phyloP scores from a whole-genome alignment of 2,797 vertebrate genomes.

The Aselliscus stoliczkanus region DNA sequence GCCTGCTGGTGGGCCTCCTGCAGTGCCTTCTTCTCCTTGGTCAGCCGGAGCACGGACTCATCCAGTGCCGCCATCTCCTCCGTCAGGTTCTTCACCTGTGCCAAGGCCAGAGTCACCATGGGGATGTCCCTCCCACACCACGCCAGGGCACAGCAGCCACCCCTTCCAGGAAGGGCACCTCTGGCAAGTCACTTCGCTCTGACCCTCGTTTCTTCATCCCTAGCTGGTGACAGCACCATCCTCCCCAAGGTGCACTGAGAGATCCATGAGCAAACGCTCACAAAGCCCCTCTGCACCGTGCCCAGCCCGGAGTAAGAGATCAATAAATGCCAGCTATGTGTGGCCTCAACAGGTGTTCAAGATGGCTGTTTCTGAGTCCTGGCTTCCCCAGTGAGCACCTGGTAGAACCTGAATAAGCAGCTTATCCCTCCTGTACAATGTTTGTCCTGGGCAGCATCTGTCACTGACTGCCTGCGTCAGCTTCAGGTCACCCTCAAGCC shows the following conservation, averaged over 20 bases:
- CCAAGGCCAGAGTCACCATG: background rate
- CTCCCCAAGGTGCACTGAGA: background rate
- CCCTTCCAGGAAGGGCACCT: background rate
- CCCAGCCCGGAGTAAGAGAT: background rate
- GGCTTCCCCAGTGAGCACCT: background rate
- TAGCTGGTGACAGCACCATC: background rate
- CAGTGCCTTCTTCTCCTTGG: conserved; percentile 93
- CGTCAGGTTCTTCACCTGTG: conserved; percentile 93
- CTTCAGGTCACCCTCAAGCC: background rate
- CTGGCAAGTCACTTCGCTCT: background rate
- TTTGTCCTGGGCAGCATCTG: too few relatives aligned
- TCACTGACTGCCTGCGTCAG: too few relatives aligned
- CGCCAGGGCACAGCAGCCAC: background rate
- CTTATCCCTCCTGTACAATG: background rate
- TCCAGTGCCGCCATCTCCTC: conserved; percentile 94
- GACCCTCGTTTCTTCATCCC: background rate
- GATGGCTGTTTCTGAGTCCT: background rate
- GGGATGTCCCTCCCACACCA: background rate
- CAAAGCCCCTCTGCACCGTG: background rate
- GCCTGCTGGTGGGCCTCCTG: conserved; percentile 95
- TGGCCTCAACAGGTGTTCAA: background rate
- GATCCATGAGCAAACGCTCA: background rate
- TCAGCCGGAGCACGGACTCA: conserved; percentile 91
- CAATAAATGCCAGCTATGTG: background rate
- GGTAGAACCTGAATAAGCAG: background rate